A percentile compares a stretch with the other conserved stretches of the same genome.
phyloP scores from a whole-genome alignment of 2,888 invertebrate species.

The Phaedon cochleariae region DNA sequence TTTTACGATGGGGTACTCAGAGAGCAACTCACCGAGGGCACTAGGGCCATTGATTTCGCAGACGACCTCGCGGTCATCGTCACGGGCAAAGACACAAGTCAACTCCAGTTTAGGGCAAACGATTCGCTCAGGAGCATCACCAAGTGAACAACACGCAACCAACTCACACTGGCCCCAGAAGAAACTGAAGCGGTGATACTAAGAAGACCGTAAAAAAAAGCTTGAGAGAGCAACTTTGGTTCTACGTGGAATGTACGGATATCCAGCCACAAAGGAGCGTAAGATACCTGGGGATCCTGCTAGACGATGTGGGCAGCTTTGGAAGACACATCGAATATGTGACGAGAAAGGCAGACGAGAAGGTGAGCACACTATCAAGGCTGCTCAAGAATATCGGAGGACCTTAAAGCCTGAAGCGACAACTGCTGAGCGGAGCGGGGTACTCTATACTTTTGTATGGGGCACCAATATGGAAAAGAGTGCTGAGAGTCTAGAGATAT shows the following conservation, averaged over 20 bases:
- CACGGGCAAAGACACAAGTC: not conserved
- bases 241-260: not conserved
- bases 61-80: slow-evolving; percentile 31
- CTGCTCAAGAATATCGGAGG: not conserved
- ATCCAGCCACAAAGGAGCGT: not conserved
- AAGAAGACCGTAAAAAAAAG: not conserved
- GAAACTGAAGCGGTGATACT: too few species aligned
- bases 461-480: not conserved
- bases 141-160: too few species aligned
- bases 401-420: not conserved
- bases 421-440: not conserved
- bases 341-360: not conserved
- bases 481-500: not conserved
- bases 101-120: not conserved
- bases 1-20: slow-evolving; percentile 25
- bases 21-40: not conserved
- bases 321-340: not conserved
- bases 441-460: not conserved
- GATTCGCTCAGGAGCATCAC: too few species aligned
- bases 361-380: not conserved
- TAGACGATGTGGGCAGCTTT: not conserved
- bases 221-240: not conserved
- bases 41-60: slow-evolving; percentile 20
- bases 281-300: not conserved
- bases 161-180: too few species aligned